A percentile compares a stretch with the other conserved stretches of the same genome.
Evolutionary conservation across 1,140 invertebrate genomes (phyloP).

Genomic region (Aethina tumida): DNA sequence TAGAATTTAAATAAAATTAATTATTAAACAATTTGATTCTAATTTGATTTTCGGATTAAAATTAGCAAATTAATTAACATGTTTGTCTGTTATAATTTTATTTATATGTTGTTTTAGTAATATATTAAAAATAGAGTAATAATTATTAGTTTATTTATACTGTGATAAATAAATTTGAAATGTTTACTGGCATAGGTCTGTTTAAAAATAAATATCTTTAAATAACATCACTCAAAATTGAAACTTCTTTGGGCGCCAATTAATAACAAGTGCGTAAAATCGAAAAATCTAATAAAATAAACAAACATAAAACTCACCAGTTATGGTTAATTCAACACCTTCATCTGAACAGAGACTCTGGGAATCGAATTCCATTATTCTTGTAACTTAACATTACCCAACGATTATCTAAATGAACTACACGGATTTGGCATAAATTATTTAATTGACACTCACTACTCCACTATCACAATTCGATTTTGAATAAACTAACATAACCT

Average conservation of each 20-base stretch:
- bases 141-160: background rate
- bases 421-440: background rate
- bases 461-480: background rate
- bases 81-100: too few relatives aligned
- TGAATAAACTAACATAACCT: background rate
- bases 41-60: too few relatives aligned
- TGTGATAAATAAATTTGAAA: background rate
- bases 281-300: background rate
- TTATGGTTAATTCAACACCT: slow-evolving; percentile 26
- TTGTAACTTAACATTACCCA: background rate
- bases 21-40: too few relatives aligned
- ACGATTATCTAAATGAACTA: background rate
- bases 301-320: slow-evolving; percentile 17
- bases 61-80: too few relatives aligned
- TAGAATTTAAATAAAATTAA: too few relatives aligned
- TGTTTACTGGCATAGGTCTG: slow-evolving; percentile 1
- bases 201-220: background rate
- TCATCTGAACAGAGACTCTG: slow-evolving; percentile 29
- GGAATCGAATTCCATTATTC: slow-evolving; percentile 29
- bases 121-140: background rate
- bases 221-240: slow-evolving; percentile 1
- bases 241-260: background rate
- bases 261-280: background rate
- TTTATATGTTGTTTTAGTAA: background rate
- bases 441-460: background rate